A percentile compares a stretch with the other conserved stretches of the same genome.
phyloP scores from a whole-genome alignment of 2,888 invertebrate genomes.

The Volucella bombylans region DNA sequence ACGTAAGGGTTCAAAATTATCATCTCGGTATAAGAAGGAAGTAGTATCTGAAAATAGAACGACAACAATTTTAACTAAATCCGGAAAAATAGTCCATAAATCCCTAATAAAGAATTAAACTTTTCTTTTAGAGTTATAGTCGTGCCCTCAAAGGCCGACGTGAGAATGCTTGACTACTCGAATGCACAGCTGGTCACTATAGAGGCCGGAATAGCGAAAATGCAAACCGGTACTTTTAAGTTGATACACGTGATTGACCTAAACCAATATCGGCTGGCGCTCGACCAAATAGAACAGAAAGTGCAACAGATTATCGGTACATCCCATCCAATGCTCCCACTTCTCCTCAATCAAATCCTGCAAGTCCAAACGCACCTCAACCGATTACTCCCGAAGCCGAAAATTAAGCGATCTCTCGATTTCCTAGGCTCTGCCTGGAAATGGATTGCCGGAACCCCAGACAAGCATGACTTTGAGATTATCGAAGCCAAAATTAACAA shows the following conservation, averaged over 20 bases:
- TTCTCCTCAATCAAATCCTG: conserved; percentile 2
- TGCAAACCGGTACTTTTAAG: neutral
- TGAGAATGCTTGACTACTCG: too few species aligned
- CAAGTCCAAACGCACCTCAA: too few species aligned
- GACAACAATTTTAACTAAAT: too few species aligned
- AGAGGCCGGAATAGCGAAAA: too few species aligned
- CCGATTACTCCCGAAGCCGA: too few species aligned
- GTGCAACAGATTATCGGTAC: neutral
- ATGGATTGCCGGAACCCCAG: conserved; percentile 43
- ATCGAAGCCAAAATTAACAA: conserved; percentile 36
- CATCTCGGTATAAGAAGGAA: conserved; percentile 42
- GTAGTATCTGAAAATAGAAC: conserved; percentile 28
- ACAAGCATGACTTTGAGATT: conserved; percentile 47
- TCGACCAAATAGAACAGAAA: neutral
- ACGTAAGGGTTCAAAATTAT: conserved; percentile 25
- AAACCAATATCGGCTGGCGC: neutral
- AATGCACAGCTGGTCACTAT: too few species aligned
- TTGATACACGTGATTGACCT: conserved; percentile 49
- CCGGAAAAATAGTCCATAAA: neutral
- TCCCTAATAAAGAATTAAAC: too few species aligned
- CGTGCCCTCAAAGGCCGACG: too few species aligned
- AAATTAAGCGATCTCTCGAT: neutral
- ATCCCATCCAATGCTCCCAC: conserved; percentile 10
- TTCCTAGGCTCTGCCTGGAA: conserved; percentile 44
- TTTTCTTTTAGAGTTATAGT: too few species aligned